Conservation (phyloP, 2,797 vertebrate genomes). For the Psittacula echo region DNA sequence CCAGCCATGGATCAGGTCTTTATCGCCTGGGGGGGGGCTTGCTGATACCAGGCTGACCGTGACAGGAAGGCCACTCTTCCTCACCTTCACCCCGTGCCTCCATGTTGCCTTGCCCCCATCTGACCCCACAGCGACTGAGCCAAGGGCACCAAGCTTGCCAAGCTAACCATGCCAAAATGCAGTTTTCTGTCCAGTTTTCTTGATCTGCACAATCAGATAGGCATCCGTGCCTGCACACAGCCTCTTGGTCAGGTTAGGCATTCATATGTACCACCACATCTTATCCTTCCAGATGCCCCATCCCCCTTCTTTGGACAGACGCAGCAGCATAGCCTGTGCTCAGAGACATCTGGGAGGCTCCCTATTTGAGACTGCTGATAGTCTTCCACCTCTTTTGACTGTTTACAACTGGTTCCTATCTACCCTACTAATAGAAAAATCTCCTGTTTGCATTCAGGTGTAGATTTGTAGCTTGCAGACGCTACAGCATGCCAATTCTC, state of each 20-base stretch:
- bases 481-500: background rate
- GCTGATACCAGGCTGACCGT: background rate
- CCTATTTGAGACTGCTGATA: constrained; percentile 53
- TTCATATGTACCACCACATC: fast-evolving
- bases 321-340: background rate
- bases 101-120: background rate
- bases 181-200: background rate
- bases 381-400: constrained; percentile 65
- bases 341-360: constrained; percentile 68
- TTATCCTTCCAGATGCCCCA: background rate
- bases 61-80: background rate
- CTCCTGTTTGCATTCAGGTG: background rate
- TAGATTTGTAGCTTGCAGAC: background rate
- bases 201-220: background rate
- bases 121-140: fast-evolving
- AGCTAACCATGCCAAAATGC: background rate
- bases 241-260: background rate
- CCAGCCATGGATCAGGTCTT: fast-evolving
- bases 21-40: background rate
- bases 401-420: background rate
- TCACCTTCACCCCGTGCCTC: background rate
- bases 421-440: background rate
- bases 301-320: constrained; percentile 47
- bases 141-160: background rate
- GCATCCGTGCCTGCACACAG: fast-evolving